phyloP scores from a whole-genome alignment of 2,888 invertebrate species.

The Cantharis nigra region DNA sequence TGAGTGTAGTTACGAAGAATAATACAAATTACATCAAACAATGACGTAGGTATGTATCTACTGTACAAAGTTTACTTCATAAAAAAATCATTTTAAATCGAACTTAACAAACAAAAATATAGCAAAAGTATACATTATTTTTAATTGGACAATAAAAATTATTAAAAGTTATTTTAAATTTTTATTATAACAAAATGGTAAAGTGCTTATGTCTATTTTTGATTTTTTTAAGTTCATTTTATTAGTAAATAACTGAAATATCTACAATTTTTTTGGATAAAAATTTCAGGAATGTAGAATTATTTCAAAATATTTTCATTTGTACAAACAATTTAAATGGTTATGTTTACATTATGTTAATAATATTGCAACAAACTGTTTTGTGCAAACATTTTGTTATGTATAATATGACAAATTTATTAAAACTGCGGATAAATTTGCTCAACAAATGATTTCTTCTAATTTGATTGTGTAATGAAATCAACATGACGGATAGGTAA shows the following conservation, averaged over 20 bases:
- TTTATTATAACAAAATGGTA: too few relatives aligned
- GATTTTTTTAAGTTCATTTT: too few relatives aligned
- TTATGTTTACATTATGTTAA: background rate
- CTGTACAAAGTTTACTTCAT: background rate
- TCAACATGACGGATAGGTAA: background rate
- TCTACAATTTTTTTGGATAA: too few relatives aligned
- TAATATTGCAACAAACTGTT: background rate
- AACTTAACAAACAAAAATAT: too few relatives aligned
- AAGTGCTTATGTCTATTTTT: too few relatives aligned
- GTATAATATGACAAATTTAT: background rate
- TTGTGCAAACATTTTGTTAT: background rate
- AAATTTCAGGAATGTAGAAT: background rate
- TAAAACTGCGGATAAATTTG: background rate
- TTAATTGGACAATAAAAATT: too few relatives aligned
- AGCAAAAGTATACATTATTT: too few relatives aligned
- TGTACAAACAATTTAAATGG: background rate
- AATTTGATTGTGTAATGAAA: background rate
- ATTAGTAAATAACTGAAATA: too few relatives aligned
- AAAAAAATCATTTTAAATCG: background rate
- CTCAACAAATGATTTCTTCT: background rate
- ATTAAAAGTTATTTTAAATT: too few relatives aligned
- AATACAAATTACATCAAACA: background rate
- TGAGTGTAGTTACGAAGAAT: background rate
- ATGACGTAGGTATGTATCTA: background rate
- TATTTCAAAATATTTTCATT: background rate